Evolutionary conservation across 2,113 vertebrate genomes (phyloP).

Genomic region (Galeopterus variegatus): DNA sequence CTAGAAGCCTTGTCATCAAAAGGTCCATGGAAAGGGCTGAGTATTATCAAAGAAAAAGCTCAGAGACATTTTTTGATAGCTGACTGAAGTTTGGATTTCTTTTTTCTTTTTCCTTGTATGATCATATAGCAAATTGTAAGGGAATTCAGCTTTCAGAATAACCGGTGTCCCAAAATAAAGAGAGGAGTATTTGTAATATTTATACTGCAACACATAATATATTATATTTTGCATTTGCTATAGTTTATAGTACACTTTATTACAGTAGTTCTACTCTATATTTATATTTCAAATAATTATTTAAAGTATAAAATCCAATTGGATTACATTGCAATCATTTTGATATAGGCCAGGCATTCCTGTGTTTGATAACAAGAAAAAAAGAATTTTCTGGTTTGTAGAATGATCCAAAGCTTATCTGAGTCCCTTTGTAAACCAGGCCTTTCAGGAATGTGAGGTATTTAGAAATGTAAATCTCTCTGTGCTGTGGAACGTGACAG

Average conservation of each 20-base stretch:
- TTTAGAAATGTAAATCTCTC: conserved; percentile 20
- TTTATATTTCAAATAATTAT: conserved; percentile 34
- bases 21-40: background rate
- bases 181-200: background rate
- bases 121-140: background rate
- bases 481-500: conserved; percentile 4
- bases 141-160: background rate
- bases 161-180: background rate
- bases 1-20: background rate
- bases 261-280: background rate
- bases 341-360: background rate
- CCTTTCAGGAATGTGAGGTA: conserved; percentile 25
- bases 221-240: background rate
- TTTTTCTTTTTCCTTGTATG: background rate
- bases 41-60: background rate
- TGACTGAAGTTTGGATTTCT: background rate
- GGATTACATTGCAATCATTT: conserved; percentile 26
- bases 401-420: background rate
- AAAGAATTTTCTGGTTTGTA: conserved; percentile 13
- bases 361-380: conserved; percentile 52
- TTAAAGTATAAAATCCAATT: conserved; percentile 23
- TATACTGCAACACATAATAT: background rate
- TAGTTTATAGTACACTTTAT: background rate
- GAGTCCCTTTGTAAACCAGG: background rate
- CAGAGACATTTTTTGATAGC: background rate